These are phyloP conservation scores for Dicycla oo DNA, from an alignment of 2,888 invertebrate genomes.

Conservation along the genomic window DNA sequence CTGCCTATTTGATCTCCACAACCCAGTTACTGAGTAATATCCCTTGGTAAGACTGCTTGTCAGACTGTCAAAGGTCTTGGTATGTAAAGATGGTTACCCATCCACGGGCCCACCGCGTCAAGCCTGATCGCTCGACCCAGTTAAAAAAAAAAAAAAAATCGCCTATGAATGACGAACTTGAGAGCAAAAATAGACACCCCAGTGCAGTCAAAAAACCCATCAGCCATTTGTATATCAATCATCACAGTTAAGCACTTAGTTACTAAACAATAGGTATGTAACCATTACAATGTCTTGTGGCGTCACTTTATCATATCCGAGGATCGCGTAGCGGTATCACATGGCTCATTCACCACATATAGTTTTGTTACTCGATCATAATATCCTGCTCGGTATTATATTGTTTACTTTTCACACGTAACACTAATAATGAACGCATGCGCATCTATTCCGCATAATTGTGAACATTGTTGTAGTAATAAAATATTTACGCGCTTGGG, in stretches of 20 bases:
- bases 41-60: too few relatives aligned
- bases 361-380: constrained; percentile 87
- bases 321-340: constrained; percentile 71
- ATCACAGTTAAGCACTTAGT: constrained; percentile 28
- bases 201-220: not conserved
- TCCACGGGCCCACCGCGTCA: too few relatives aligned
- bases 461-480: constrained; percentile 53
- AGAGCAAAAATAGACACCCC: not conserved
- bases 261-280: constrained; percentile 67
- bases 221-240: not conserved
- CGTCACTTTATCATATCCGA: constrained; percentile 68
- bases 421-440: constrained; percentile 74
- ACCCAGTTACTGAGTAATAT: too few relatives aligned
- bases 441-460: constrained; percentile 65
- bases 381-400: constrained; percentile 85
- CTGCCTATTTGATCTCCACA: too few relatives aligned
- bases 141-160: not conserved
- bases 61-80: too few relatives aligned
- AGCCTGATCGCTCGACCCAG: too few relatives aligned
- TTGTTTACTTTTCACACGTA: constrained; percentile 87
- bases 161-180: not conserved
- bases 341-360: constrained; percentile 81
- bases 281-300: constrained; percentile 63
- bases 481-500: constrained; percentile 53
- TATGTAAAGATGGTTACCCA: too few relatives aligned